Conservation (phyloP, 1,140 invertebrate species). For the Aphelenchoides besseyi region DNA sequence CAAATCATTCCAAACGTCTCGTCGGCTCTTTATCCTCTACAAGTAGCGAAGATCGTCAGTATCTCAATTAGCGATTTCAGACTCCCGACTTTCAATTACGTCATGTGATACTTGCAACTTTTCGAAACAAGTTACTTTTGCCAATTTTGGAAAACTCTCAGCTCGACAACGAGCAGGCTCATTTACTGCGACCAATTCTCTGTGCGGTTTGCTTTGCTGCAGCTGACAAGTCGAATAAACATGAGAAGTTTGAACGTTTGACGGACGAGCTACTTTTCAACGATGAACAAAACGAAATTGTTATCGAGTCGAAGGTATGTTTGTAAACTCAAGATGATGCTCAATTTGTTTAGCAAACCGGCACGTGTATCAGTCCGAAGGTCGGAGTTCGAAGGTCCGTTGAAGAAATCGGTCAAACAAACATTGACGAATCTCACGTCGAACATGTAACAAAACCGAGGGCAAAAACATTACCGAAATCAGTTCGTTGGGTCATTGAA, state of each 20-base stretch:
- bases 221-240: background rate
- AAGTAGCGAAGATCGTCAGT: background rate
- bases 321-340: no score
- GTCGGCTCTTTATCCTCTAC: constrained; percentile 4
- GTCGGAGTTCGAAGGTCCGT: background rate
- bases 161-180: background rate
- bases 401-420: background rate
- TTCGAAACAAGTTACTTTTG: constrained; percentile 15
- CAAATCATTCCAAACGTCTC: constrained; percentile 16
- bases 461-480: constrained; percentile 8
- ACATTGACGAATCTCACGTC: background rate
- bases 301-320: no score
- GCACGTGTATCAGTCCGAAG: background rate
- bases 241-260: background rate
- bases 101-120: constrained; percentile 6
- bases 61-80: background rate
- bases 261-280: constrained; percentile 12
- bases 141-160: constrained; percentile 10
- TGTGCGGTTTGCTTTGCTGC: constrained; percentile 3
- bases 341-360: no score
- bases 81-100: background rate
- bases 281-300: background rate
- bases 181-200: background rate
- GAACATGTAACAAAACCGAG: background rate
- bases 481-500: constrained; percentile 6